phyloP scores from a whole-genome alignment of 2,888 invertebrate species.

The Caradrina kadenii region DNA sequence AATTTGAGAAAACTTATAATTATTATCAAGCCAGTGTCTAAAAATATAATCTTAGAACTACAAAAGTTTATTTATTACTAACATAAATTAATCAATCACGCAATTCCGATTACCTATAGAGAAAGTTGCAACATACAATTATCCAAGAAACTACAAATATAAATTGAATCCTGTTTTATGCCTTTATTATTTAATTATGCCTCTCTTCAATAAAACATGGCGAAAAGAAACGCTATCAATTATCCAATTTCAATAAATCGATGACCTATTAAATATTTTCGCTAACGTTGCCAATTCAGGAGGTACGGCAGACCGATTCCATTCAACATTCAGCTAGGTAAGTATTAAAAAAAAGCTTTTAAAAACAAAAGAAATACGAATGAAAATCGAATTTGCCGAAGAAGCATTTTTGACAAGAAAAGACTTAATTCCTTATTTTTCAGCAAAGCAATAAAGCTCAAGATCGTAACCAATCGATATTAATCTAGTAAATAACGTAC shows the following conservation, averaged over 20 bases:
- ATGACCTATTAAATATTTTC: neutral
- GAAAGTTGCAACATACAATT: constrained; percentile 18
- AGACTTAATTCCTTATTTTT: too few relatives aligned
- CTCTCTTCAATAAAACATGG: constrained; percentile 5
- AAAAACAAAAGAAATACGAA: too few relatives aligned
- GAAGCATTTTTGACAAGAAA: neutral
- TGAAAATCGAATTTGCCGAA: neutral
- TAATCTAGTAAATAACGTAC: constrained; percentile 4
- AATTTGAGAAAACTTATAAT: too few relatives aligned
- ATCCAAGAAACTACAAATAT: neutral
- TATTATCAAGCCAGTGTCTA: too few relatives aligned
- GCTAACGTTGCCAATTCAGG: neutral
- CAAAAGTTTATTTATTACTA: neutral
- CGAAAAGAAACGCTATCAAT: neutral
- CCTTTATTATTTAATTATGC: neutral
- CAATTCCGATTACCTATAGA: neutral
- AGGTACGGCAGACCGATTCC: too few relatives aligned
- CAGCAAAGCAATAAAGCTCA: too few relatives aligned
- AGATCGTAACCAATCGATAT: constrained; percentile 23
- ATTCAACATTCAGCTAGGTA: too few relatives aligned
- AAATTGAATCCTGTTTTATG: neutral
- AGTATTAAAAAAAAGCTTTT: too few relatives aligned
- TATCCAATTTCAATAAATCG: neutral
- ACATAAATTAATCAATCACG: neutral
- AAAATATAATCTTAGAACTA: too few relatives aligned